Evolutionary conservation across 2,113 vertebrate species (phyloP).

Genomic region (Ardeotis arabs): DNA sequence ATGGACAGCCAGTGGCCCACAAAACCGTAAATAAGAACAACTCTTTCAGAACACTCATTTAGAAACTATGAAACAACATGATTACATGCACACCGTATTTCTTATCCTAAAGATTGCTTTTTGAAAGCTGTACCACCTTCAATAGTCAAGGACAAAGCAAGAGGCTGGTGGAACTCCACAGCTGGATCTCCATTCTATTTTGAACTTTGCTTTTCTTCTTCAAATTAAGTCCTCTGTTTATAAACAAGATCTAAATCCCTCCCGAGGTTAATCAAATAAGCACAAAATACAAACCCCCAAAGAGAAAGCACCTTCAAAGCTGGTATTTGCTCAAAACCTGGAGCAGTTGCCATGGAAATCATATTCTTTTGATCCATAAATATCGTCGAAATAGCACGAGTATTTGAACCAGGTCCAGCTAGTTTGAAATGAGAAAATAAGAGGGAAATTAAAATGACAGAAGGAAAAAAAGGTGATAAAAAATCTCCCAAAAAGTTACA

Average conservation of each 20-base stretch:
- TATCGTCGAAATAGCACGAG: conserved; percentile 56
- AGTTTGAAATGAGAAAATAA: conserved; percentile 35
- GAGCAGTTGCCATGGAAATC: conserved; percentile 71
- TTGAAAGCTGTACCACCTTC: not conserved
- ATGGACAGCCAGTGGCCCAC: not conserved
- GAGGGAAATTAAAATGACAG: conserved; percentile 21
- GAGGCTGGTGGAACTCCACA: not conserved
- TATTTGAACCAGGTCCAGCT: conserved; percentile 44
- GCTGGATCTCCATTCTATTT: not conserved
- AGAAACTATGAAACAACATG: not conserved
- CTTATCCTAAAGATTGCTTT: not conserved
- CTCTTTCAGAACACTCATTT: not conserved
- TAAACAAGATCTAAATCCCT: conserved; percentile 60
- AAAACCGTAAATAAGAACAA: not conserved
- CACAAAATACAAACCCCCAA: conserved; percentile 45
- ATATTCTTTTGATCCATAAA: conserved; percentile 64
- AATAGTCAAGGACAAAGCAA: not conserved
- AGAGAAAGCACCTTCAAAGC: conserved; percentile 54
- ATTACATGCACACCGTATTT: not conserved
- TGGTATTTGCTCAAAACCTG: conserved; percentile 71
- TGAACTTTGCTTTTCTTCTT: conserved; percentile 64
- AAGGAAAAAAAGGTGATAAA: not conserved
- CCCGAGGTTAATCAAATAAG: conserved; percentile 67
- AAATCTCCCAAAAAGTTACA: not conserved
- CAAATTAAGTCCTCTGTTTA: conserved; percentile 65